Base-by-base conservation (phyloP, 1,140 invertebrate species). In the Rhagoletis zephyria region DNA sequence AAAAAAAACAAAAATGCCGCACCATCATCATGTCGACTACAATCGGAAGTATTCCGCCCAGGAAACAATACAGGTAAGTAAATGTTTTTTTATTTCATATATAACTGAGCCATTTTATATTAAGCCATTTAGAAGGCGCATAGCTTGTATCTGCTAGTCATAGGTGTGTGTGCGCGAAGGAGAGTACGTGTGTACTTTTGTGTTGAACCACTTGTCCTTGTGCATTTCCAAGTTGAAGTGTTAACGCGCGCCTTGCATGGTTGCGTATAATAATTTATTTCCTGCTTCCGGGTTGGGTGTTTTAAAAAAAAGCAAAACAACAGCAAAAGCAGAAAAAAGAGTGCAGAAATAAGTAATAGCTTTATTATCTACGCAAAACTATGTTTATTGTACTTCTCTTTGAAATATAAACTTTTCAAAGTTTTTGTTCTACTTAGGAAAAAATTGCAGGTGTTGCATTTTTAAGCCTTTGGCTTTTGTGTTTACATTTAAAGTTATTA, bases 21-120 rank as follows among this genome's bases (percentile, higher is more conserved):
- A 92, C 89, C 90, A 91, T 87, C 90, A 91, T 89, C 91, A 91
- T 90, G 91, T 92, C 63, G 91, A 92, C 89, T 92, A 92, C 87
- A 93, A 93, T 90, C 92, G 92, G 89, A 93, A 93, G 89, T 93
- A 93, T 90, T 91, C 92, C 89, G 92, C 92, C 86, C 92, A 91
- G 90, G 92, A 93, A 93, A 93, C 92, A 88, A 93, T 93, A 90
- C 92, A 93, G 92, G 92, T 93, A 90, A 93, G 91, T 90, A n/a
- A n/a, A n/a, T n/a, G 88, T 40, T 67, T 87, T 9, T 87, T n/a
- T n/a, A n/a, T 87, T 81, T 56, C 51, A 81, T 81, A 81, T 81
- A 81, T 56, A 56, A 81, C 12, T 42, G 45, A 81, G 6, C 19
- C 74, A 51, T 56, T 56, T 56, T 51, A 74, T 81, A 81, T 81